A percentile compares a stretch with the other conserved stretches of the same genome.
phyloP scores from a whole-genome alignment of 2,113 vertebrate genomes.

The Australoheros scitulus region DNA sequence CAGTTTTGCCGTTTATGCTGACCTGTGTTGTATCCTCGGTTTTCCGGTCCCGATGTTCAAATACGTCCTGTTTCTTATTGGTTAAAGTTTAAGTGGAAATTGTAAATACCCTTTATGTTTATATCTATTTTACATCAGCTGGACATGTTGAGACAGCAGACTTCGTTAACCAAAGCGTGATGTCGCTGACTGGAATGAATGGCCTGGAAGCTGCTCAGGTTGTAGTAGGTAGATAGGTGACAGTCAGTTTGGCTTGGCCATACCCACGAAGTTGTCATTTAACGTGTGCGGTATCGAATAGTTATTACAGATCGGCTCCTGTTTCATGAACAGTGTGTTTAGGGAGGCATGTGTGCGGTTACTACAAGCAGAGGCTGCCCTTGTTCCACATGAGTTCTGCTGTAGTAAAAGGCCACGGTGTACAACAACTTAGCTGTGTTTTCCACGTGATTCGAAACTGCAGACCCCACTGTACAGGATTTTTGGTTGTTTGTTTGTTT shows the following conservation, averaged over 20 bases:
- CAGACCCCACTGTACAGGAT: neutral
- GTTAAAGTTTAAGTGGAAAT: neutral
- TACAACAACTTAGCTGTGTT: neutral
- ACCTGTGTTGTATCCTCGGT: neutral
- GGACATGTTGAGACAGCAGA: conserved; percentile 1
- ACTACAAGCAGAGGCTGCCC: neutral
- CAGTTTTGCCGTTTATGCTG: neutral
- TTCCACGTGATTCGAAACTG: neutral
- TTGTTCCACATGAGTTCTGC: neutral
- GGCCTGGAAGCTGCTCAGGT: conserved; percentile 1
- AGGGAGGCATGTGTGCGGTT: neutral
- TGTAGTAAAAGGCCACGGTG: neutral
- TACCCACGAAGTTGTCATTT: neutral
- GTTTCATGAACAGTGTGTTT: neutral
- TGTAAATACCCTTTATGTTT: neutral
- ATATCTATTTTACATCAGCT: neutral
- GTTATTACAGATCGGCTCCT: neutral
- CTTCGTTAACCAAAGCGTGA: neutral
- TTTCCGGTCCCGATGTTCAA: neutral
- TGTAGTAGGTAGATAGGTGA: neutral
- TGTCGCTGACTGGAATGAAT: neutral
- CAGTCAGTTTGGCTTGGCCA: neutral
- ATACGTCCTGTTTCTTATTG: neutral
- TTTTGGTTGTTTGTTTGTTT: neutral
- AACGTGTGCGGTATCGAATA: neutral